Evolutionary conservation across 2,797 vertebrate genomes (phyloP), one percentile per base, ranked within the genome.

Genomic region (Brachymystax lenok): DNA sequence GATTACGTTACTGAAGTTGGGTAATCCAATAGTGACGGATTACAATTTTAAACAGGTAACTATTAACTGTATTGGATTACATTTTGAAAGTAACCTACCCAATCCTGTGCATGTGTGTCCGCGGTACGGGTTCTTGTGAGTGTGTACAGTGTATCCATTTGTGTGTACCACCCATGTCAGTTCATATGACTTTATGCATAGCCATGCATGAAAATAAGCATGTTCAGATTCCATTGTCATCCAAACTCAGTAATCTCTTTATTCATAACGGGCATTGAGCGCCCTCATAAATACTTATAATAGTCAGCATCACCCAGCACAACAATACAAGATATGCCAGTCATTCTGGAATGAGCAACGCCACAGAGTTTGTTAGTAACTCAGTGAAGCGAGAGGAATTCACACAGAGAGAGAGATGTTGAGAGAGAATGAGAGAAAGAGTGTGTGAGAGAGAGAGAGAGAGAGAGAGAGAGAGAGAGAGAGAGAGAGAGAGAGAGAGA

Each of bases 241-340:
- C n/a, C 80, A 83, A 81, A 77, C 78, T 80, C 73, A 74, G 75
- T 77, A 85, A 77, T 82, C 73, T 76, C 79, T 79, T 82, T 74
- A 83, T 88, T 77, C 84, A 81, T 46, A 63, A 12, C 19, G 40
- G 74, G 69, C 77, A 80, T 83, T 79, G 84, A 88, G 86, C 82
- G 79, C 78, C 74, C 80, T 80, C 77, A 82, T 79, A 86, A 87
- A 87, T 79, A 87, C 80, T 75, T 82, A 71, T 84, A 83, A 88
- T 81, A 69, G 84, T 78, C 85, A 77, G 78, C 33, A 89, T 88
- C 82, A 80, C 74, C 52, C 66, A 46, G 77, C 78, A 79, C 79
- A 76, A 76, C 81, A 80, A 82, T 79, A 67, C 74, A 67, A 73
- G 56, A 79, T 63, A 71, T 71, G 24, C 13, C n/a, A 24, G 21